Conservation (phyloP, 2,797 vertebrate species). For the Cyclura pinguis region DNA sequence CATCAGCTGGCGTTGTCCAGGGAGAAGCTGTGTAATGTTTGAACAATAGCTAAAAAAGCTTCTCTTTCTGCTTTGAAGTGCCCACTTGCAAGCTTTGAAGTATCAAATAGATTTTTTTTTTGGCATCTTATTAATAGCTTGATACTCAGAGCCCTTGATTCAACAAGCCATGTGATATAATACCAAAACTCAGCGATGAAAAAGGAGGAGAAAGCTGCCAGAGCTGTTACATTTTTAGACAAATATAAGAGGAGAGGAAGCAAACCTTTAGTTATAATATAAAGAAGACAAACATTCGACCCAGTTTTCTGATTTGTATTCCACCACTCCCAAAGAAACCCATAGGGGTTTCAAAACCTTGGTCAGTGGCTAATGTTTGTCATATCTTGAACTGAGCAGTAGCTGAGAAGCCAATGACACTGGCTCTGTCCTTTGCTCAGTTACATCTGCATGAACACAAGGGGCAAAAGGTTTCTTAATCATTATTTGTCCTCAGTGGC, state of each 20-base stretch:
- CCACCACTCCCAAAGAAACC: not conserved
- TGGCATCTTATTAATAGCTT: constrained; percentile 66
- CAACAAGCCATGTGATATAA: constrained; percentile 54
- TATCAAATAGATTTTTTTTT: constrained; percentile 66
- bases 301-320: not conserved
- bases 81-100: constrained; percentile 61
- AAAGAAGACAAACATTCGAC: constrained; percentile 4
- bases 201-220: not conserved
- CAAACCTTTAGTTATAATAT: constrained; percentile 2
- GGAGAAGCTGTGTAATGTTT: constrained; percentile 14
- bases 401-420: not conserved
- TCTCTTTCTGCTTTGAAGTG: constrained; percentile 53
- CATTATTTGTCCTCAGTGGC: not conserved
- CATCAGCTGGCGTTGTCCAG: constrained; percentile 38
- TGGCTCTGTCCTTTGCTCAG: not conserved
- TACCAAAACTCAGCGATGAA: constrained; percentile 41
- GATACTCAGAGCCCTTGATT: constrained; percentile 57
- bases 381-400: not conserved
- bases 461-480: not conserved
- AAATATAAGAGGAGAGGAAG: not conserved
- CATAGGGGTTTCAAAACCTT: not conserved
- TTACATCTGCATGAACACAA: not conserved
- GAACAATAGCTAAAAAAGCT: constrained; percentile 43
- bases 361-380: not conserved
- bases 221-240: constrained; percentile 15